These are phyloP conservation scores for Drosophila sturtevanti DNA, from an alignment of 1,140 invertebrate species.

Conservation along the genomic window DNA sequence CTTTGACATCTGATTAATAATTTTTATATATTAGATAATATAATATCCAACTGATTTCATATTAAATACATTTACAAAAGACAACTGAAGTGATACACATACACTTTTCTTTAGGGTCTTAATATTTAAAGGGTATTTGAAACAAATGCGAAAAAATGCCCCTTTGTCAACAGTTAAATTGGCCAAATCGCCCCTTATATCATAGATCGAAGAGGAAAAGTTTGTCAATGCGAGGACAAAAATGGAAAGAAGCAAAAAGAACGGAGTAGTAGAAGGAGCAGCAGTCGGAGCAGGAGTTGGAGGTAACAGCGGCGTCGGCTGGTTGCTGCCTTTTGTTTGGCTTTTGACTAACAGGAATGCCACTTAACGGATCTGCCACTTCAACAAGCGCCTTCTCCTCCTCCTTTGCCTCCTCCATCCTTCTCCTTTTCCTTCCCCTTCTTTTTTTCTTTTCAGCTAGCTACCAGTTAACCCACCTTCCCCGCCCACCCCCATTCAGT, in stretches of 20 bases:
- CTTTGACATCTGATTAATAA: no score
- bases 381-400: constrained; percentile 10
- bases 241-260: no score
- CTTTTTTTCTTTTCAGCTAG: neutral
- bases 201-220: constrained; percentile 3
- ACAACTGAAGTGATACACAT: no score
- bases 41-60: no score
- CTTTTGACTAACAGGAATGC: constrained; percentile 67
- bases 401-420: constrained; percentile 31
- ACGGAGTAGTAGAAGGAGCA: neutral
- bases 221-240: constrained; percentile 1
- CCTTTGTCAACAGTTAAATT: constrained; percentile 61
- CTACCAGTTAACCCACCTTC: constrained; percentile 8
- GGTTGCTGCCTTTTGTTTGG: constrained; percentile 48
- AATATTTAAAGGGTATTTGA: neutral
- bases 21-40: no score
- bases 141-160: constrained; percentile 25
- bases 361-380: constrained; percentile 55
- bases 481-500: constrained; percentile 15
- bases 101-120: neutral
- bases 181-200: constrained; percentile 30
- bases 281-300: neutral
- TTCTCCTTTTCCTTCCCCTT: neutral
- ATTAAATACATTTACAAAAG: no score
- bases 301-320: neutral